phyloP scores from a whole-genome alignment of 2,888 invertebrate species.

The Lepidocyrtoides sp. region DNA sequence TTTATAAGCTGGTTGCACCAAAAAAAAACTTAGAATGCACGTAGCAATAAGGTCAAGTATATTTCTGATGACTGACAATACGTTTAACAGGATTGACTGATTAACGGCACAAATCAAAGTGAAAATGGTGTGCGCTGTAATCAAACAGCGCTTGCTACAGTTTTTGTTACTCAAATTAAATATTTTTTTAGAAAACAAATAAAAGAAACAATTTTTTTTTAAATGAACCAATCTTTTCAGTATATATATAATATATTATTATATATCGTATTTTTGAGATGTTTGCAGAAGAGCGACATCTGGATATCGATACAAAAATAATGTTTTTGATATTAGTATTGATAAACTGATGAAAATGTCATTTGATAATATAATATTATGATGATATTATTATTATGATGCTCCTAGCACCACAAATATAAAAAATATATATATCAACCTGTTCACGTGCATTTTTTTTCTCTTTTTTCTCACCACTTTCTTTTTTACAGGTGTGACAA shows the following conservation, averaged over 20 bases:
- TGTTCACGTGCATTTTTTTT: slow-evolving; percentile 30
- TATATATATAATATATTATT: background rate
- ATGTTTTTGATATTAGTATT: background rate
- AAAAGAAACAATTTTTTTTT: too few relatives aligned
- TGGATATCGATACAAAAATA: background rate
- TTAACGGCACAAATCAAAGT: background rate
- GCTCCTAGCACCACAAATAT: background rate
- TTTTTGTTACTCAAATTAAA: too few relatives aligned
- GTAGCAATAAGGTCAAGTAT: background rate
- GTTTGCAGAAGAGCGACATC: slow-evolving; percentile 1
- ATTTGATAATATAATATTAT: background rate
- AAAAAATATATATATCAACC: background rate
- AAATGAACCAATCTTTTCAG: background rate
- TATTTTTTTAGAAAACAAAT: too few relatives aligned
- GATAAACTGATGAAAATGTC: background rate
- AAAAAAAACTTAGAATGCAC: too few relatives aligned
- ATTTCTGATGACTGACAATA: slow-evolving; percentile 3
- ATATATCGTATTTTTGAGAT: background rate
- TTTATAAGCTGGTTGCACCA: too few relatives aligned
- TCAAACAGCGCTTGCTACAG: too few relatives aligned
- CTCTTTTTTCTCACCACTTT: slow-evolving; percentile 60
- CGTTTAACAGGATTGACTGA: slow-evolving; percentile 10
- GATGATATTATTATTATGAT: background rate
- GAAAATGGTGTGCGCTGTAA: slow-evolving; percentile 29
- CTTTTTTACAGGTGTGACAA: slow-evolving; percentile 94